Base-by-base conservation (phyloP, 2,113 vertebrate species). In the Copsychus sechellarum region DNA sequence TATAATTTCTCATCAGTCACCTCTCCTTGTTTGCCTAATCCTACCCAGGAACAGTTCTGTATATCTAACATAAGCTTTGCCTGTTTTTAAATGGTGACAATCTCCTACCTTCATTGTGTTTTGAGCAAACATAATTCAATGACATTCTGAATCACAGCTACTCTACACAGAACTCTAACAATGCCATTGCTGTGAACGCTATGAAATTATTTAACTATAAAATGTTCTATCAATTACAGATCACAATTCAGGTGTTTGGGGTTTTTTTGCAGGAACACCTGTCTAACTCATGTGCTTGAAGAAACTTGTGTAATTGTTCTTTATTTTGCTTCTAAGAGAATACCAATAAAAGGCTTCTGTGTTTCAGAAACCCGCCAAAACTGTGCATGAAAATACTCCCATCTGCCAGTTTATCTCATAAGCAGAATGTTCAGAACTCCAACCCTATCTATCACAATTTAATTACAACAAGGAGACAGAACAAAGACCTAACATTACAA, bases 331-430 rank as follows among this genome's bases (percentile, higher is more conserved):
- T 72, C 21, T 72, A 85, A 42, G 8, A 85, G 12, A 53, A 34
- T 31, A 53, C 3, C 29, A 34, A 0, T 14, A 62, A 81, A 2
- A 79, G 10, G 17, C 12, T 76, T 67, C 22, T 16, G 6, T 1
- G 3, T 56, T 85, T 26, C 89, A 74, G 29, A 67, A 86, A 65
- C 7, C 9, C 33, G 11, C 21, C n/a, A 25, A 57, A 81, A 36
- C 15, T 56, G 3, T 21, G 9, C 14, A 71, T 42, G 40, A 81
- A 81, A 85, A 87, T 22, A 36, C 7, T 89, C 54, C 25, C 18
- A 65, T 33, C 40, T 71, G 47, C 17, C 42, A 80, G 26, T n/a
- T 85, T 65, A 79, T 79, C 77, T 65, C 33, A 53, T 76, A 90
- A 47, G 42, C 45, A 69, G 36, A 22, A 40, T 4, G 18, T 45